Evolutionary conservation across 2,888 invertebrate genomes (phyloP).

Genomic region (Hypomecis atomaria): DNA sequence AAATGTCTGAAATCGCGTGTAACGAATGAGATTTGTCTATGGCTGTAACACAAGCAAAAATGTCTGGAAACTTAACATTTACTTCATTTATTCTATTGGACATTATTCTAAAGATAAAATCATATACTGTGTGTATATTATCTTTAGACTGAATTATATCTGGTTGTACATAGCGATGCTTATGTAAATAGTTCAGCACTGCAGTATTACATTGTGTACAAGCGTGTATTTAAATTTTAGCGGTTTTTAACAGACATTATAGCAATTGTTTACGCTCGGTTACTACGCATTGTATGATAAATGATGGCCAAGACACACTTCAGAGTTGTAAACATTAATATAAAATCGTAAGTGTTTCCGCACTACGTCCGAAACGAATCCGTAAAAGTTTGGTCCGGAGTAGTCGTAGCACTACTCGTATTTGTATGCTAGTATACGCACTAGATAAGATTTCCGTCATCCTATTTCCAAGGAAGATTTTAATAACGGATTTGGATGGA

Average conservation of each 20-base stretch:
- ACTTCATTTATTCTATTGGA: constrained; percentile 1
- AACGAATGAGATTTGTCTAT: not conserved
- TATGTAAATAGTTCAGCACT: constrained; percentile 40
- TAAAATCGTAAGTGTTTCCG: no score
- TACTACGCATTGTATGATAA: no score
- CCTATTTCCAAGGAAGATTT: no score
- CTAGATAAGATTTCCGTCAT: no score
- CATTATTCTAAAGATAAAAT: constrained; percentile 11
- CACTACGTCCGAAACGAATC: no score
- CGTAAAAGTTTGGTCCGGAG: no score
- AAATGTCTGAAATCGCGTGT: constrained; percentile 9
- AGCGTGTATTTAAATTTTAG: constrained; percentile 14
- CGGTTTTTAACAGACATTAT: not conserved
- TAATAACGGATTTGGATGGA: no score
- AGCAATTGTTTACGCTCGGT: not conserved
- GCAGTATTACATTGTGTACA: constrained; percentile 31
- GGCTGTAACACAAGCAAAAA: no score
- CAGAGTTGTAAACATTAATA: no score
- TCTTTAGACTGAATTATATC: constrained; percentile 3
- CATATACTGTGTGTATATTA: constrained; percentile 18
- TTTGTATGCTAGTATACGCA: no score
- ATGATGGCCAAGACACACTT: not conserved
- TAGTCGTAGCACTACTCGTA: no score
- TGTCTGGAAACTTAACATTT: not conserved
- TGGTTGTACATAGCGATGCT: constrained; percentile 33